These are phyloP conservation scores for Campoplex capitator DNA, from an alignment of 2,888 invertebrate genomes.

Conservation along the genomic window DNA sequence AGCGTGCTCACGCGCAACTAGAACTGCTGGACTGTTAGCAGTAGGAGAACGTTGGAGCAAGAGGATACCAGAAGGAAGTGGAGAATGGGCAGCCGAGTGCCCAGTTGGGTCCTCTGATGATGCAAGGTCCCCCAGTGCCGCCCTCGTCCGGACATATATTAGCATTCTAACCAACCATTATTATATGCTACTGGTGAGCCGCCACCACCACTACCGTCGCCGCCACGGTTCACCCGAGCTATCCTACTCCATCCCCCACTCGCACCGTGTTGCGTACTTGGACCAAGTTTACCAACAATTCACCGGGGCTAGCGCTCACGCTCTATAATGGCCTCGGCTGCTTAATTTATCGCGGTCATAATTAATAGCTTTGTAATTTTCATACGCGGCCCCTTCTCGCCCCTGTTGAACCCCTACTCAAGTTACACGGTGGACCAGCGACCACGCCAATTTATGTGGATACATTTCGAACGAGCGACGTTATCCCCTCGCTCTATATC, in stretches of 20 bases:
- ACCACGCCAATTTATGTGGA: slow-evolving; percentile 62
- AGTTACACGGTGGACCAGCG: slow-evolving; percentile 70
- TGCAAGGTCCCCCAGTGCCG: slow-evolving; percentile 84
- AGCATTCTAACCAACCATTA: slow-evolving; percentile 85
- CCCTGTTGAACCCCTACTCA: slow-evolving; percentile 61
- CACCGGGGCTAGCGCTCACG: slow-evolving; percentile 81
- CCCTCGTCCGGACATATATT: slow-evolving; percentile 84
- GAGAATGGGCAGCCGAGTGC: slow-evolving; percentile 80
- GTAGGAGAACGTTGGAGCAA: slow-evolving; percentile 57
- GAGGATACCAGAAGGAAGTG: slow-evolving; percentile 62
- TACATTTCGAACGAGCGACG: slow-evolving; percentile 60
- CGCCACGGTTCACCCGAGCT: slow-evolving; percentile 81
- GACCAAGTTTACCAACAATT: slow-evolving; percentile 85
- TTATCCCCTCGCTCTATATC: not conserved
- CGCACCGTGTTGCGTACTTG: slow-evolving; percentile 83
- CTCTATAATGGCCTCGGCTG: slow-evolving; percentile 84
- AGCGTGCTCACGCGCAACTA: slow-evolving; percentile 60
- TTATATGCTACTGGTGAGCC: slow-evolving; percentile 84
- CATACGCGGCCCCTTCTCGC: slow-evolving; percentile 77
- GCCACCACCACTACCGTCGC: slow-evolving; percentile 79
- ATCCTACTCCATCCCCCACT: slow-evolving; percentile 47
- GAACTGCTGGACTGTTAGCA: slow-evolving; percentile 47
- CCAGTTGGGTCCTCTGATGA: slow-evolving; percentile 84
- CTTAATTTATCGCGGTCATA: slow-evolving; percentile 85
- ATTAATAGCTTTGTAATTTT: slow-evolving; percentile 85